phyloP scores from a whole-genome alignment of 2,797 vertebrate species.

The Rhodeus uyekii region DNA sequence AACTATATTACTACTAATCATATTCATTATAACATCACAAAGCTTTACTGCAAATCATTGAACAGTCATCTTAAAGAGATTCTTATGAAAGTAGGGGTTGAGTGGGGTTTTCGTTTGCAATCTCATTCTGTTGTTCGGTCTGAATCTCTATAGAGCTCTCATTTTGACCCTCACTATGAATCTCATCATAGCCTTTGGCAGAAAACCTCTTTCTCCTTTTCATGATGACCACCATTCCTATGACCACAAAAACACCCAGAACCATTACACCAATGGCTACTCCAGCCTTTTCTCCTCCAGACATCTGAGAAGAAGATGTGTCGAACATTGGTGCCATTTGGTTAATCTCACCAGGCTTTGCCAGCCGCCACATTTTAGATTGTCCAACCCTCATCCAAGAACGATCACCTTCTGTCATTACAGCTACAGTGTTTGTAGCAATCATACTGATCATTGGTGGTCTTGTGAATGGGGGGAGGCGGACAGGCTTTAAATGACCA shows the following conservation, averaged over 20 bases:
- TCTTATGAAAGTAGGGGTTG: not conserved
- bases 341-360: slow-evolving; percentile 67
- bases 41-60: not conserved
- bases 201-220: slow-evolving; percentile 58
- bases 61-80: not conserved
- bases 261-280: slow-evolving; percentile 67
- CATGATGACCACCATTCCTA: slow-evolving; percentile 58
- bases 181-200: not conserved
- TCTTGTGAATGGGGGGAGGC: slow-evolving; percentile 83
- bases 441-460: slow-evolving; percentile 73
- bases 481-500: slow-evolving; percentile 74
- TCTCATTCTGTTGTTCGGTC: not conserved
- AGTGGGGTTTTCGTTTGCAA: not conserved
- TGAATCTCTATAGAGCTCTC: slow-evolving; percentile 3
- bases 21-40: not conserved
- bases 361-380: slow-evolving; percentile 80
- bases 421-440: slow-evolving; percentile 78
- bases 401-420: slow-evolving; percentile 75
- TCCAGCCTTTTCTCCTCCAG: slow-evolving; percentile 63
- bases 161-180: not conserved
- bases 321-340: slow-evolving; percentile 51
- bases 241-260: slow-evolving; percentile 60
- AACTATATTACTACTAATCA: not conserved
- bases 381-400: slow-evolving; percentile 81
- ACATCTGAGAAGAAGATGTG: not conserved